Evolutionary conservation across 2,113 vertebrate species (phyloP).

Genomic region (Gobiocypris rarus): DNA sequence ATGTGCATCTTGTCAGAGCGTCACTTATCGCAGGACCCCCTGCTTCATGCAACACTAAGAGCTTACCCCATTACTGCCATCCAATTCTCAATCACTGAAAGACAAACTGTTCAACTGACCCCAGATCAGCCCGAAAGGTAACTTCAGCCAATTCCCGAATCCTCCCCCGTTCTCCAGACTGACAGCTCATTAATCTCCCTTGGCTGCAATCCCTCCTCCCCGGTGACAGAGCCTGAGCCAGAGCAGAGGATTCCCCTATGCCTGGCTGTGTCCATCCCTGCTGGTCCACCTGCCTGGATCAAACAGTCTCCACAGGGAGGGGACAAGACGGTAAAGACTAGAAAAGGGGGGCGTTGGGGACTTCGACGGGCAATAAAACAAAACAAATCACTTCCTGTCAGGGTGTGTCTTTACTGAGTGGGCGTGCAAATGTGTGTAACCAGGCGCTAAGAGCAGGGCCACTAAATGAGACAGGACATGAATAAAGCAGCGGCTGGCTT

Average conservation of each 20-base stretch:
- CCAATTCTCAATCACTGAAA: slow-evolving; percentile 19
- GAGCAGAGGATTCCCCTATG: slow-evolving; percentile 65
- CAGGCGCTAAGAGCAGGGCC: slow-evolving; percentile 23
- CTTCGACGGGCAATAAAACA: slow-evolving; percentile 52
- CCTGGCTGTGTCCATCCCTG: slow-evolving; percentile 51
- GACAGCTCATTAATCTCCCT: slow-evolving; percentile 76
- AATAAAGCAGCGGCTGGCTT: slow-evolving; percentile 49
- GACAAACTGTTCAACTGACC: slow-evolving; percentile 48
- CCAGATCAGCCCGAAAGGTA: slow-evolving; percentile 35
- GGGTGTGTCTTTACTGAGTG: slow-evolving; percentile 43
- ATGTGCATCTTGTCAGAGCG: slow-evolving; percentile 27
- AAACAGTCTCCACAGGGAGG: slow-evolving; percentile 34
- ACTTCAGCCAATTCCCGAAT: slow-evolving; percentile 50
- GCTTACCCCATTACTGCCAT: not conserved
- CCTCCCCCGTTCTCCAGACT: slow-evolving; percentile 68
- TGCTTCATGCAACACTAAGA: not conserved
- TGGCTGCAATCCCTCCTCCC: slow-evolving; percentile 64
- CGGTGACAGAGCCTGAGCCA: slow-evolving; percentile 57
- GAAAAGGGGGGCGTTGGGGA: slow-evolving; percentile 33
- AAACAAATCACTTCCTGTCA: slow-evolving; percentile 54
- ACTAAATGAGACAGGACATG: slow-evolving; percentile 50
- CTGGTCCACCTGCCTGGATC: slow-evolving; percentile 51
- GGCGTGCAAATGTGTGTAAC: slow-evolving; percentile 38
- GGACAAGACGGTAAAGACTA: slow-evolving; percentile 30
- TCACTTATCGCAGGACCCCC: not conserved